Conservation (phyloP, 2,888 invertebrate species). For the Helleia helle region DNA sequence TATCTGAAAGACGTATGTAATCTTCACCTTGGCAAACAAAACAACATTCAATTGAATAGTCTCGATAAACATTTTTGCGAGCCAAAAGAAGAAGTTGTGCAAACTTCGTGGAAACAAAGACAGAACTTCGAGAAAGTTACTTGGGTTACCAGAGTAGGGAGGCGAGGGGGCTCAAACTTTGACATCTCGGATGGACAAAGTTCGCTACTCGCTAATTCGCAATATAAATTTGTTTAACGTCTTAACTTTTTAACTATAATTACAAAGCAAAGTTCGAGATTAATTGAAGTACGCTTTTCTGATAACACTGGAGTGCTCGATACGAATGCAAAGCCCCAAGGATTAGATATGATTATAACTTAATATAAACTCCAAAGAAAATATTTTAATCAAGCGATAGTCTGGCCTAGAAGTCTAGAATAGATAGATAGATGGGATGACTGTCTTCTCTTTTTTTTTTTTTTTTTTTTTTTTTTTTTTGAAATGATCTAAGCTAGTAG, state of each 20-base stretch:
- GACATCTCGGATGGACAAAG: slow-evolving; percentile 56
- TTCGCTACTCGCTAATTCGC: slow-evolving; percentile 62
- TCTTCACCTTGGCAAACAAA: slow-evolving; percentile 11
- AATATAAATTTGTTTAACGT: slow-evolving; percentile 74
- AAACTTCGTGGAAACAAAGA: slow-evolving; percentile 60
- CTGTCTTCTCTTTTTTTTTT: too few relatives aligned
- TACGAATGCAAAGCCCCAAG: too few relatives aligned
- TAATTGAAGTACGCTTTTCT: slow-evolving; percentile 52
- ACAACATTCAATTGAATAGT: slow-evolving; percentile 19
- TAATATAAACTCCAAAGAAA: too few relatives aligned
- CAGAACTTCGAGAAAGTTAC: slow-evolving; percentile 54
- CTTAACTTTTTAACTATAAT: slow-evolving; percentile 71
- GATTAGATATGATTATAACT: slow-evolving; percentile 28
- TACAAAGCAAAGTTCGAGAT: slow-evolving; percentile 58
- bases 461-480: too few relatives aligned
- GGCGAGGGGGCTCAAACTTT: slow-evolving; percentile 54
- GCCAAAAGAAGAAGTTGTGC: slow-evolving; percentile 45
- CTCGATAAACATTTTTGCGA: slow-evolving; percentile 52
- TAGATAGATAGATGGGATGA: too few relatives aligned
- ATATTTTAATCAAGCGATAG: too few relatives aligned
- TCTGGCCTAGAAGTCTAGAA: too few relatives aligned
- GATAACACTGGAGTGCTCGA: slow-evolving; percentile 42
- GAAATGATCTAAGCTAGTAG: too few relatives aligned
- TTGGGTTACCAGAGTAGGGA: slow-evolving; percentile 40
- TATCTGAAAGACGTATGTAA: too few relatives aligned